Conservation (phyloP, 1,140 invertebrate species). For the Hestina assimilis region DNA sequence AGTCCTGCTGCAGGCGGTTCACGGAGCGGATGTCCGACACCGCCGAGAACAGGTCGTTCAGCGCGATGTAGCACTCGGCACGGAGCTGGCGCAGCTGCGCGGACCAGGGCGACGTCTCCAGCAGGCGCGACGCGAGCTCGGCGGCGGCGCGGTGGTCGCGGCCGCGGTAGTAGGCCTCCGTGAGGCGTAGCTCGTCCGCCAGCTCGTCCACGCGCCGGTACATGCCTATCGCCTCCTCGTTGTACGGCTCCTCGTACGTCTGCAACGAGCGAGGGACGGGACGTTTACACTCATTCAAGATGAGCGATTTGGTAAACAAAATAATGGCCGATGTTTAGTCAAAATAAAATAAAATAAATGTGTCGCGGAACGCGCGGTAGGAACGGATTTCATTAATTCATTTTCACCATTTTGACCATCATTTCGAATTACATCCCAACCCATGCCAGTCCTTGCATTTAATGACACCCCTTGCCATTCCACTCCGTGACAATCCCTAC, state of each 20-base stretch:
- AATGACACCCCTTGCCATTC: no score
- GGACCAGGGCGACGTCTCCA: conserved; percentile 96
- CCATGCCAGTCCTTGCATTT: no score
- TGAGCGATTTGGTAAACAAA: no score
- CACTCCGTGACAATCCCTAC: no score
- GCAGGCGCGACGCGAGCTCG: conserved; percentile 83
- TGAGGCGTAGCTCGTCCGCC: conserved; percentile 83
- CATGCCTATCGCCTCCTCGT: conserved; percentile 85
- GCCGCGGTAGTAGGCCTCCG: conserved; percentile 82
- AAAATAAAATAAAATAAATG: no score
- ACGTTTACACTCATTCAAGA: neutral
- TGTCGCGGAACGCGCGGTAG: no score
- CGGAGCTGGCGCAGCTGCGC: conserved; percentile 89
- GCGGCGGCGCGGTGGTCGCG: conserved; percentile 86
- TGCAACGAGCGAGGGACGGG: conserved; percentile 54
- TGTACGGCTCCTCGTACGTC: conserved; percentile 86
- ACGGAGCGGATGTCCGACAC: conserved; percentile 94
- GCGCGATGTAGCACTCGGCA: conserved; percentile 89
- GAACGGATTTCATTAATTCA: no score
- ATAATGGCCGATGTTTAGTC: no score
- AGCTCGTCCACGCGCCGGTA: conserved; percentile 83
- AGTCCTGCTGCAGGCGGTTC: conserved; percentile 94
- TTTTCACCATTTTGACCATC: no score
- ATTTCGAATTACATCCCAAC: no score
- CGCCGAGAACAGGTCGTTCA: conserved; percentile 91